Conservation (phyloP, 2,888 invertebrate species). For the Oasisia sp. region DNA sequence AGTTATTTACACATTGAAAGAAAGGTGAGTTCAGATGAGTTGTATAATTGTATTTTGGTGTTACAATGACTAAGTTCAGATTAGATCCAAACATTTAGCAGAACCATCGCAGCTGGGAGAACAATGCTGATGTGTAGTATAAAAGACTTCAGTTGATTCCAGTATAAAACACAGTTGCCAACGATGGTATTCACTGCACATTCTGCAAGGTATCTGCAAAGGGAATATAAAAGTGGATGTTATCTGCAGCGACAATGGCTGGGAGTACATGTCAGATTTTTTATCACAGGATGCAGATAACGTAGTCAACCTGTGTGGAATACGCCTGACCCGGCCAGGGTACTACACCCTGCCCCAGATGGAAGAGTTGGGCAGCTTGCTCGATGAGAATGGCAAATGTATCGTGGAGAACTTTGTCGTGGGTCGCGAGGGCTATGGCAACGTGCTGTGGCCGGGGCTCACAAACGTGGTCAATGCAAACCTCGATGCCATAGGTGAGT, state of each 20-base stretch:
- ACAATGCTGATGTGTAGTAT: too few species aligned
- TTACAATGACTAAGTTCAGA: neutral
- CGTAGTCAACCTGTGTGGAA: conserved; percentile 75
- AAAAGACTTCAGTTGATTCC: too few species aligned
- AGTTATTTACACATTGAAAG: neutral
- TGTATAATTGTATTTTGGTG: neutral
- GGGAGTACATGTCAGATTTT: too few species aligned
- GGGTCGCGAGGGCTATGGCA: conserved; percentile 90
- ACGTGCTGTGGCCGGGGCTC: conserved; percentile 84
- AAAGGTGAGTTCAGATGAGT: neutral
- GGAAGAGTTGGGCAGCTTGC: conserved; percentile 77
- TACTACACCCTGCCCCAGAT: conserved; percentile 92
- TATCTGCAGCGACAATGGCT: too few species aligned
- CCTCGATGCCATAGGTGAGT: conserved; percentile 83
- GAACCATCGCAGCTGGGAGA: too few species aligned
- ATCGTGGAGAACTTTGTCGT: conserved; percentile 87
- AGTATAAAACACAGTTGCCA: too few species aligned
- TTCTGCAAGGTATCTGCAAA: too few species aligned
- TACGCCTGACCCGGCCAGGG: conserved; percentile 80
- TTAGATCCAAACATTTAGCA: neutral
- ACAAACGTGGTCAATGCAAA: conserved; percentile 87
- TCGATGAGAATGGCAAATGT: conserved; percentile 79
- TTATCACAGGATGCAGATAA: neutral
- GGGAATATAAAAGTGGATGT: too few species aligned
- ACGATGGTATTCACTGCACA: too few species aligned